Percentiles rank a stretch among this genome's conserved stretches.
phyloP scores from a whole-genome alignment of 2,797 vertebrate genomes.

The Gambelia wislizenii region DNA sequence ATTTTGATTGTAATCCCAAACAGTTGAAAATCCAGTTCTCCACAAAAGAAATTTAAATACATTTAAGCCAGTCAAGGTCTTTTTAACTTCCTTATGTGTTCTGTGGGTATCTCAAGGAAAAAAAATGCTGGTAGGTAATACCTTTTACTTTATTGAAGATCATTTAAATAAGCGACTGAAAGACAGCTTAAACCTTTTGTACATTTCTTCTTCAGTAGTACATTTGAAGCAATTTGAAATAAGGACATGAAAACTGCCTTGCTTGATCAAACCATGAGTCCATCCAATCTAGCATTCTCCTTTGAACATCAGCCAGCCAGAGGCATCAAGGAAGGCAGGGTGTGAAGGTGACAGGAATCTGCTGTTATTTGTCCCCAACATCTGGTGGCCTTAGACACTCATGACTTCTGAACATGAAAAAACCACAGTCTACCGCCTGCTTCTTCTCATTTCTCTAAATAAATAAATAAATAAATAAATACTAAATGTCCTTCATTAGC shows the following conservation, averaged over 20 bases:
- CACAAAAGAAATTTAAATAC: constrained; percentile 57
- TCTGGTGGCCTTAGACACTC: neutral
- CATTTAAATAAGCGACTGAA: neutral
- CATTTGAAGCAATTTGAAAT: neutral
- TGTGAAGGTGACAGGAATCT: neutral
- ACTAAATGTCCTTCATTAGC: constrained; percentile 32
- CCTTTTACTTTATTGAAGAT: constrained; percentile 25
- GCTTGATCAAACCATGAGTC: neutral
- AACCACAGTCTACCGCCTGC: neutral
- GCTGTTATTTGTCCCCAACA: neutral
- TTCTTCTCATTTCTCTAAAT: neutral
- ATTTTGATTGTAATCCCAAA: constrained; percentile 68
- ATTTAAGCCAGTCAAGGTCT: constrained; percentile 45
- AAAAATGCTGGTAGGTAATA: neutral
- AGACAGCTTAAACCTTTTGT: neutral
- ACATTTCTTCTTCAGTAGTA: constrained; percentile 22
- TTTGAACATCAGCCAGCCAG: neutral
- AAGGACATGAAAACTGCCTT: neutral
- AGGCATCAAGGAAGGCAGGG: neutral
- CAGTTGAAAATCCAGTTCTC: constrained; percentile 57
- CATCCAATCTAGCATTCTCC: neutral
- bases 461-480: neutral
- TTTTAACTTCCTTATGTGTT: constrained; percentile 19
- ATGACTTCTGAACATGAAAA: neutral
- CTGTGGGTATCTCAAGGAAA: constrained; percentile 4